A percentile compares a stretch with the other conserved stretches of the same genome.
These are phyloP conservation scores for Dryadula phaetusa DNA, from an alignment of 2,888 invertebrate species.

Conservation along the genomic window DNA sequence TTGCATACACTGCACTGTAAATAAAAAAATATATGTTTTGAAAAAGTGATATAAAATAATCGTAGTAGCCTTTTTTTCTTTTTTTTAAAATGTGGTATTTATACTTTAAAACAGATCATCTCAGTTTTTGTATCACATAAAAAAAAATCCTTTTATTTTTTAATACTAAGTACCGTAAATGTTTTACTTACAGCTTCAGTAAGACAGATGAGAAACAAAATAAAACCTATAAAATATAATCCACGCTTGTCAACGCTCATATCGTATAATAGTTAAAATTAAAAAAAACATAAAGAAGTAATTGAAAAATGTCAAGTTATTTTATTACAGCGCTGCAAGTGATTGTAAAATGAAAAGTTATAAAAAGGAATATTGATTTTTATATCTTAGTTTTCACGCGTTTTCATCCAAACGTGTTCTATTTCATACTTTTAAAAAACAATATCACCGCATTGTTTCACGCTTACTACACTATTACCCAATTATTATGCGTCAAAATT, in stretches of 20 bases:
- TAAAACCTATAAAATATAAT: conserved; percentile 39
- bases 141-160: too few relatives aligned
- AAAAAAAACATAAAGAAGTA: not conserved
- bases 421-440: too few relatives aligned
- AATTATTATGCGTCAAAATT: too few relatives aligned
- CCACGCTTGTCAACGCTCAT: conserved; percentile 35
- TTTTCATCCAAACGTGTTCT: too few relatives aligned
- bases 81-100: too few relatives aligned
- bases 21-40: not conserved
- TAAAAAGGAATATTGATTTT: conserved; percentile 5
- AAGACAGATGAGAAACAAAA: conserved; percentile 48
- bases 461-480: too few relatives aligned
- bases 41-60: not conserved
- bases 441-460: too few relatives aligned
- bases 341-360: not conserved
- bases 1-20: conserved; percentile 41
- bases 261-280: not conserved
- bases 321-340: not conserved
- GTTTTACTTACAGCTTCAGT: conserved; percentile 59
- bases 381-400: not conserved
- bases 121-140: too few relatives aligned
- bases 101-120: too few relatives aligned
- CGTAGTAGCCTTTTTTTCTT: too few relatives aligned
- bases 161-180: not conserved
- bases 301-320: not conserved